Evolutionary conservation across 2,888 invertebrate genomes (phyloP).

Genomic region (Pyrrhosoma nymphula): DNA sequence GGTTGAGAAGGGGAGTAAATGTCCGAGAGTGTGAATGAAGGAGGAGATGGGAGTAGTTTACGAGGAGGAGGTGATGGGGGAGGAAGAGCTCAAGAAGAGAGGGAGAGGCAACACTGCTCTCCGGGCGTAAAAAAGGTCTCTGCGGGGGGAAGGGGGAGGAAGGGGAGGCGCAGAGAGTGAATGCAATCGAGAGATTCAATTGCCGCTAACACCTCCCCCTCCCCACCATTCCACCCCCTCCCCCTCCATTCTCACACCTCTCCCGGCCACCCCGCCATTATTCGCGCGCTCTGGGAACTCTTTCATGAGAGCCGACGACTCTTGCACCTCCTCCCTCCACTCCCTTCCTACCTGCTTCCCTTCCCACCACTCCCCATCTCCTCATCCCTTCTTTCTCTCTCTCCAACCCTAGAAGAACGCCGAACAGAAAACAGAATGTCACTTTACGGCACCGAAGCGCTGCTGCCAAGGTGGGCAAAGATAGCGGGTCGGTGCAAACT

Average conservation of each 20-base stretch:
- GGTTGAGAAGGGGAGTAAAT: neutral
- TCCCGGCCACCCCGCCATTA: neutral
- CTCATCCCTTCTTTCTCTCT: neutral
- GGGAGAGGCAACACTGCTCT: neutral
- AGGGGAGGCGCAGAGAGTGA: neutral
- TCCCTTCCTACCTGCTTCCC: neutral
- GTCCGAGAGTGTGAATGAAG: slow-evolving; percentile 5
- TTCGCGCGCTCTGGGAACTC: neutral
- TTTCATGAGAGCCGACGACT: slow-evolving; percentile 18
- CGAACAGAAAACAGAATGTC: slow-evolving; percentile 5
- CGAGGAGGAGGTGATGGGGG: neutral
- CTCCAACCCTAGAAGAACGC: neutral
- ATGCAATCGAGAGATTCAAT: slow-evolving; percentile 1
- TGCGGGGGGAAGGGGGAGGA: neutral
- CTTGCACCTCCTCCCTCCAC: neutral
- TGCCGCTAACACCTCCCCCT: slow-evolving; percentile 23
- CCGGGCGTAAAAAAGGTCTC: neutral
- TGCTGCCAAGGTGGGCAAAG: neutral
- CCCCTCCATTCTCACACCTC: neutral
- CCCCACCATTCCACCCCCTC: neutral
- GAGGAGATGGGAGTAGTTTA: neutral
- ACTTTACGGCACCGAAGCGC: neutral
- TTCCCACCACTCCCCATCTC: neutral
- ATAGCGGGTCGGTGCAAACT: slow-evolving; percentile 21
- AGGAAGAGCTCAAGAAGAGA: neutral